Evolutionary conservation across 2,888 invertebrate species (phyloP).

Genomic region (Drepanosiphum platanoidis): DNA sequence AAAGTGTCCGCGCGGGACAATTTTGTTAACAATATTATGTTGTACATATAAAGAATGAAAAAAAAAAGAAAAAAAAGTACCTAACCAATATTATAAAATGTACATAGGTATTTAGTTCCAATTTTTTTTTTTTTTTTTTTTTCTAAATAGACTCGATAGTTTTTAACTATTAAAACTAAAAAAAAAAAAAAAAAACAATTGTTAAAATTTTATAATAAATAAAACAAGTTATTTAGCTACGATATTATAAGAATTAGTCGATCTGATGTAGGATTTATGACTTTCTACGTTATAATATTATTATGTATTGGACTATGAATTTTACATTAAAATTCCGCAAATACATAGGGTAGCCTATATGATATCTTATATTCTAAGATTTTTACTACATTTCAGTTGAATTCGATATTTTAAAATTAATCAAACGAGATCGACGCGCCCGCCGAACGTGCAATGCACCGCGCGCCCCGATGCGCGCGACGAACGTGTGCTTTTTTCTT

Average conservation of each 20-base stretch:
- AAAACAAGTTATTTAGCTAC: slow-evolving; percentile 23
- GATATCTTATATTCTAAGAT: slow-evolving; percentile 42
- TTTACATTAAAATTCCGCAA: slow-evolving; percentile 22
- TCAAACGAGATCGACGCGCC: slow-evolving; percentile 3
- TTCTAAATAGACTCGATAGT: slow-evolving; percentile 31
- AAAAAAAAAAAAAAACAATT: no score
- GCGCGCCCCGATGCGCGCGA: background rate
- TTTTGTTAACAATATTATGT: slow-evolving; percentile 17
- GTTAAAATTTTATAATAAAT: slow-evolving; percentile 33
- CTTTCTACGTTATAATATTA: slow-evolving; percentile 3
- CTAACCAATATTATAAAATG: slow-evolving; percentile 20
- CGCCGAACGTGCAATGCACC: background rate
- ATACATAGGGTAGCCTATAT: background rate
- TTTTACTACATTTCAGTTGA: slow-evolving; percentile 30
- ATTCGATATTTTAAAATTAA: slow-evolving; percentile 22
- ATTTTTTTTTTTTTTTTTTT: no score
- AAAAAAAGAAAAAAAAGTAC: background rate
- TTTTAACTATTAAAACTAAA: slow-evolving; percentile 27
- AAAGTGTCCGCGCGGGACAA: background rate
- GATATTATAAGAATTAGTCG: slow-evolving; percentile 15
- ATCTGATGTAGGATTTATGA: slow-evolving; percentile 36
- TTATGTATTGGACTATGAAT: slow-evolving; percentile 32
- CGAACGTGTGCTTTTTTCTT: slow-evolving; percentile 20
- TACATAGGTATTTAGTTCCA: slow-evolving; percentile 54
- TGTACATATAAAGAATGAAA: slow-evolving; percentile 49